These are phyloP conservation scores for Hypocryptadius cinnamomeus DNA, from an alignment of 2,113 vertebrate species.

Conservation along the genomic window DNA sequence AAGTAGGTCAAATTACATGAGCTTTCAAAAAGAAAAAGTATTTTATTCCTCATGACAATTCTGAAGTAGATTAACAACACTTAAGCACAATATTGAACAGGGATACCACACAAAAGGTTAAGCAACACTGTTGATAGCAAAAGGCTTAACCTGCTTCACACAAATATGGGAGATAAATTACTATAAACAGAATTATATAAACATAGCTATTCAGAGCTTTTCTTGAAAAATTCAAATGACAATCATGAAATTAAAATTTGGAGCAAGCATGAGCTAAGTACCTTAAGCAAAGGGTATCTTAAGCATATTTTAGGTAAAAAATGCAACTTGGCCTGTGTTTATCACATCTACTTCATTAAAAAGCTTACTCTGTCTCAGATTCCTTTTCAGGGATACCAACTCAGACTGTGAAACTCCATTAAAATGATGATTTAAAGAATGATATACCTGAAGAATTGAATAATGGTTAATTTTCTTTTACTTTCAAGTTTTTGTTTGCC, in stretches of 20 bases:
- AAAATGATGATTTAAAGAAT: neutral
- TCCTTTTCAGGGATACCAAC: neutral
- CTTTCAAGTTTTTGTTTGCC: neutral
- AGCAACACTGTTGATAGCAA: neutral
- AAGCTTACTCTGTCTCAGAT: neutral
- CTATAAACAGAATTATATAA: neutral
- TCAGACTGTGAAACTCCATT: neutral
- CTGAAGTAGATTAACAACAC: neutral
- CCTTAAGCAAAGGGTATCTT: neutral
- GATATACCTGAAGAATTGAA: neutral
- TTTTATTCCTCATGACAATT: neutral
- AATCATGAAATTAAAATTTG: slow-evolving; percentile 26
- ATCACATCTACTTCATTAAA: neutral
- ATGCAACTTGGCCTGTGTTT: neutral
- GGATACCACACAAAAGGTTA: neutral
- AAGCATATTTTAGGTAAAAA: neutral
- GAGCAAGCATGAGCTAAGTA: neutral
- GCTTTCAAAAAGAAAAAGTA: neutral
- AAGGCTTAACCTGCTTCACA: neutral
- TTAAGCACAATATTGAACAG: neutral
- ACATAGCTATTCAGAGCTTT: neutral
- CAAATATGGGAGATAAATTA: neutral
- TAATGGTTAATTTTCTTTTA: neutral
- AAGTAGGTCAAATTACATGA: neutral
- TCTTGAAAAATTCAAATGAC: slow-evolving; percentile 24